phyloP scores from a whole-genome alignment of 2,888 invertebrate species.

The Uropetala carovei region DNA sequence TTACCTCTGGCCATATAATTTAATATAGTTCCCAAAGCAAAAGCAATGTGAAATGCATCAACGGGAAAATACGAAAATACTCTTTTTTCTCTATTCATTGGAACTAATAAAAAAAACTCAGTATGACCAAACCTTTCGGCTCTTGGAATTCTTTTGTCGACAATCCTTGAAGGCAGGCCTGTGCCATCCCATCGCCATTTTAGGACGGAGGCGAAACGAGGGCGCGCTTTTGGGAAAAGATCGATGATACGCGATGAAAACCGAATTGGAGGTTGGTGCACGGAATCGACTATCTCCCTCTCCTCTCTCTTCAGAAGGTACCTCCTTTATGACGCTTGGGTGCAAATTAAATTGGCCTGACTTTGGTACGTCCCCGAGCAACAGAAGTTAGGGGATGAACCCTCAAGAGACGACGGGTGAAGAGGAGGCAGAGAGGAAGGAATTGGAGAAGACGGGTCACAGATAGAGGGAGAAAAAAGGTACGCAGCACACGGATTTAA shows the following conservation, averaged over 20 bases:
- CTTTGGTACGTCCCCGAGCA: neutral
- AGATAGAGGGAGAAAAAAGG: slow-evolving; percentile 4
- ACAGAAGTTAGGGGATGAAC: neutral
- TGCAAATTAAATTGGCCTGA: slow-evolving; percentile 56
- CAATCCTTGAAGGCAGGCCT: too few species aligned
- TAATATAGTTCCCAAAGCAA: too few species aligned
- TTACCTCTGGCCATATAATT: too few species aligned
- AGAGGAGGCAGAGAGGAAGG: neutral
- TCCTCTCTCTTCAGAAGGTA: neutral
- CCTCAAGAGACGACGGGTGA: neutral
- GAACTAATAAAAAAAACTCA: too few species aligned
- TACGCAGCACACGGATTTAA: slow-evolving; percentile 54
- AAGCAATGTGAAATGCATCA: too few species aligned
- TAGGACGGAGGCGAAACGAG: neutral
- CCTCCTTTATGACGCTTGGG: slow-evolving; percentile 10
- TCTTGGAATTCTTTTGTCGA: too few species aligned
- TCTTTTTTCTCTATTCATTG: too few species aligned
- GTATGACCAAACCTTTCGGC: too few species aligned
- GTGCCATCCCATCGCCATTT: too few species aligned
- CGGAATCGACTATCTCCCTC: neutral
- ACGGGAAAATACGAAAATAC: too few species aligned
- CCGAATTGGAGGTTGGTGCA: neutral
- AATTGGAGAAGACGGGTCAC: neutral
- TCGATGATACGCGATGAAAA: slow-evolving; percentile 23
- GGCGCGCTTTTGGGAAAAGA: neutral